Evolutionary conservation across 2,888 invertebrate genomes (phyloP).

Genomic region (Drosophila parthenogenetica): DNA sequence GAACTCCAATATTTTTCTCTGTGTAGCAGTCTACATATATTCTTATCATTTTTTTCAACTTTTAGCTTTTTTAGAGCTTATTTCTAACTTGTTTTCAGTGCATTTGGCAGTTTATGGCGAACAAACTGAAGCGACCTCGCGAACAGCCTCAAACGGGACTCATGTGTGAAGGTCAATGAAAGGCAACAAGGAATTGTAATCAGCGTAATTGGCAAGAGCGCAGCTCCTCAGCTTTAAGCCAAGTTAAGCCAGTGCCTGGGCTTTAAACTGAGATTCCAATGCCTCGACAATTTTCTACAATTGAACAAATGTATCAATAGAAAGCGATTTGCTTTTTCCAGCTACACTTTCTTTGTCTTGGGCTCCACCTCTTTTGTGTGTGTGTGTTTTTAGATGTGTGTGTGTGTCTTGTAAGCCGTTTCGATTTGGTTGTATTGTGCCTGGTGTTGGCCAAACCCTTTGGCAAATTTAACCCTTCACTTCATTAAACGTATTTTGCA

Average conservation of each 20-base stretch:
- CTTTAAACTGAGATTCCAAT: conserved; percentile 32
- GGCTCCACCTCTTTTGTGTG: conserved; percentile 53
- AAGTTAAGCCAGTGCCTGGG: conserved; percentile 17
- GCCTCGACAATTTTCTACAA: conserved; percentile 38
- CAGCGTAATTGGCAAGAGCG: conserved; percentile 48
- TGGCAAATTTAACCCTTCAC: conserved; percentile 74
- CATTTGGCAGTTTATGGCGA: conserved; percentile 26
- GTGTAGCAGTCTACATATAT: no score
- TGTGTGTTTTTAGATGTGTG: conserved; percentile 18
- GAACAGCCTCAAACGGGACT: conserved; percentile 21
- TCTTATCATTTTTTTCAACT: no score
- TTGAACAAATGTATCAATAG: conserved; percentile 46
- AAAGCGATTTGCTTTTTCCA: conserved; percentile 43
- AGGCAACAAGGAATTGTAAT: conserved; percentile 45
- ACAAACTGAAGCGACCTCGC: conserved; percentile 43
- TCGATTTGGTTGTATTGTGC: conserved; percentile 34
- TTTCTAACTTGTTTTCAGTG: conserved; percentile 1
- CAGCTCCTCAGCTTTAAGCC: conserved; percentile 37
- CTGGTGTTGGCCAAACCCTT: conserved; percentile 39
- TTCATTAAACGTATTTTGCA: conserved; percentile 77
- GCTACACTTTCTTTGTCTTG: conserved; percentile 34
- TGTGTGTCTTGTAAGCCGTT: conserved; percentile 50
- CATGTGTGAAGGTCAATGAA: conserved; percentile 67
- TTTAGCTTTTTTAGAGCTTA: no score
- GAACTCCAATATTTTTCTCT: no score